Conservation (phyloP, 2,113 vertebrate species). For the Nesogale talazaci region DNA sequence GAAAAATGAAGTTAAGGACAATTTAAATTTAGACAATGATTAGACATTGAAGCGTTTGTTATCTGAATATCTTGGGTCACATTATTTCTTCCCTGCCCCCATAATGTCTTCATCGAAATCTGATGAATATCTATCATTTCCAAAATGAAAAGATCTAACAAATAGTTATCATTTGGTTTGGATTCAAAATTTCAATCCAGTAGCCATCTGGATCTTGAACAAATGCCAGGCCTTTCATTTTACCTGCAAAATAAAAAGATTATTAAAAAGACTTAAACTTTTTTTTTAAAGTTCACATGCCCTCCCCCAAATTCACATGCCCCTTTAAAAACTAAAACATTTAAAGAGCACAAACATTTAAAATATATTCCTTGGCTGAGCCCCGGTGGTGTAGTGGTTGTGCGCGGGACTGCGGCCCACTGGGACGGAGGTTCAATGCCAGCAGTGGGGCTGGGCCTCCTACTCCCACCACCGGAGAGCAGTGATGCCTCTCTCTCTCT, state of each 20-base stretch:
- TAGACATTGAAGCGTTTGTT: neutral
- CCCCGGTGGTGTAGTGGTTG: too few species aligned
- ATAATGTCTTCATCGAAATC: neutral
- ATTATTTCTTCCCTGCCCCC: neutral
- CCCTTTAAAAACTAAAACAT: neutral
- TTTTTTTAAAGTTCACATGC: too few species aligned
- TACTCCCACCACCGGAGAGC: too few species aligned
- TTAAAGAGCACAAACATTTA: too few species aligned
- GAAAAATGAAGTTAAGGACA: slow-evolving; percentile 25
- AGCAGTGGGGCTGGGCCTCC: too few species aligned
- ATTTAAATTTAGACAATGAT: slow-evolving; percentile 6
- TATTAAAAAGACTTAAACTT: slow-evolving; percentile 18
- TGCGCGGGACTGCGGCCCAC: too few species aligned
- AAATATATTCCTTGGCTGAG: neutral
- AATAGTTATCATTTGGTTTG: slow-evolving; percentile 93
- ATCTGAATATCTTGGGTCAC: neutral
- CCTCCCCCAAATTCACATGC: too few species aligned
- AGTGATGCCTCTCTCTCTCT: too few species aligned
- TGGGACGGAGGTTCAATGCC: too few species aligned
- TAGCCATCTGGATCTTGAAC: slow-evolving; percentile 99
- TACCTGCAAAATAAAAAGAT: slow-evolving; percentile 87
- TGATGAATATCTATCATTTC: slow-evolving; percentile 90
- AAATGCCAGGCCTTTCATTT: slow-evolving; percentile 98
- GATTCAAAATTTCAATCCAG: slow-evolving; percentile 98
- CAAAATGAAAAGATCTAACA: slow-evolving; percentile 93